Conservation (phyloP, 2,888 invertebrate species). For the Lathronympha strigana region DNA sequence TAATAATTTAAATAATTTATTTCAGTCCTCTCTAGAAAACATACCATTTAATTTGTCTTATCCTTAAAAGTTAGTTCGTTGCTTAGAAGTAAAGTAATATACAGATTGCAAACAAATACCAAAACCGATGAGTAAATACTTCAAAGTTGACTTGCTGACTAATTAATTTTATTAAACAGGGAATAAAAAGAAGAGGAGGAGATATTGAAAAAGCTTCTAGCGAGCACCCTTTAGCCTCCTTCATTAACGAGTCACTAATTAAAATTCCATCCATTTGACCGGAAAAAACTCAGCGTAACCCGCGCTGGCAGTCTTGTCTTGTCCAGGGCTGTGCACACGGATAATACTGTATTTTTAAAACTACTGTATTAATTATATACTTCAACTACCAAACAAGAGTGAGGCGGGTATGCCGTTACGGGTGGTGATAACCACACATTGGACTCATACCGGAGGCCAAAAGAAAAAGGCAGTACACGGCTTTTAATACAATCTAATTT, state of each 20-base stretch:
- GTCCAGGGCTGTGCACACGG: constrained; percentile 15
- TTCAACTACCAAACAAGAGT: too few relatives aligned
- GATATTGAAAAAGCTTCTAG: constrained; percentile 51
- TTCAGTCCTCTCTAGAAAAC: too few relatives aligned
- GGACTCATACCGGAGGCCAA: too few relatives aligned
- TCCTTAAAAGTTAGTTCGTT: too few relatives aligned
- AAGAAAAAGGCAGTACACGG: too few relatives aligned
- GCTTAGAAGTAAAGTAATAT: neutral
- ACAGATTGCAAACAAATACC: constrained; percentile 13
- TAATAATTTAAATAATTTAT: too few relatives aligned
- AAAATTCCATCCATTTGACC: constrained; percentile 77
- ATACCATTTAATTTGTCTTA: too few relatives aligned
- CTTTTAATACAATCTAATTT: too few relatives aligned
- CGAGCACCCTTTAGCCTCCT: constrained; percentile 63
- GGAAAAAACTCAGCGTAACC: constrained; percentile 58
- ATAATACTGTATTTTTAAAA: neutral
- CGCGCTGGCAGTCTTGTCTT: constrained; percentile 37
- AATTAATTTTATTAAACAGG: constrained; percentile 45
- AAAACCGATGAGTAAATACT: constrained; percentile 43
- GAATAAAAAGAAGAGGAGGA: constrained; percentile 45
- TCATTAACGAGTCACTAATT: constrained; percentile 79
- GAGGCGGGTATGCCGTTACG: too few relatives aligned
- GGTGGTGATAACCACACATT: too few relatives aligned
- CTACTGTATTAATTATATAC: too few relatives aligned
- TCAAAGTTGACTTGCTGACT: constrained; percentile 48